These are phyloP conservation scores for Podocnemis expansa DNA, from an alignment of 2,113 vertebrate species.

Conservation along the genomic window DNA sequence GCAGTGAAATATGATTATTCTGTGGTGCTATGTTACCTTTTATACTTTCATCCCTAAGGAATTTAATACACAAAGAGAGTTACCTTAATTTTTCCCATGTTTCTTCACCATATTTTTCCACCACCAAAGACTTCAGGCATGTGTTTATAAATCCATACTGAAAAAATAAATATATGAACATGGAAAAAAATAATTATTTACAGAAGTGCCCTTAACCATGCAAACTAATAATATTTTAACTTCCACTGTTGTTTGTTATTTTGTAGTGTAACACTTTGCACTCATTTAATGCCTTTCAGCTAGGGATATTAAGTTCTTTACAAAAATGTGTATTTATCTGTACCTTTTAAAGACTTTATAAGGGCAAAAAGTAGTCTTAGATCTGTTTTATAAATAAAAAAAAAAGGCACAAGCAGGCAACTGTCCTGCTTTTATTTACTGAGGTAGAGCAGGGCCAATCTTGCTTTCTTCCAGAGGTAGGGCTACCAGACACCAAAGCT, in stretches of 20 bases:
- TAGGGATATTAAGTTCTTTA: neutral
- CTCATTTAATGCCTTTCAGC: fast-evolving
- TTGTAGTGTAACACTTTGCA: neutral
- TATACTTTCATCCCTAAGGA: neutral
- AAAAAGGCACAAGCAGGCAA: fast-evolving
- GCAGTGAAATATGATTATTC: neutral
- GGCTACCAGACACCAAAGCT: too few relatives aligned
- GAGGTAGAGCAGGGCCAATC: too few relatives aligned
- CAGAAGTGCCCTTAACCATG: fast-evolving
- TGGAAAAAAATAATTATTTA: neutral
- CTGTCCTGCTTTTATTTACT: too few relatives aligned
- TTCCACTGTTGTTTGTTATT: too few relatives aligned
- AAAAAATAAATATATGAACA: neutral
- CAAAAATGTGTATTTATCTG: fast-evolving
- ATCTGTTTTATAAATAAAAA: fast-evolving
- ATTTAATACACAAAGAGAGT: too few relatives aligned
- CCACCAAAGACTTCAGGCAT: constrained; percentile 77
- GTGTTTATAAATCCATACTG: constrained; percentile 85
- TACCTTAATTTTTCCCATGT: constrained; percentile 84
- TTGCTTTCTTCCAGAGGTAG: too few relatives aligned
- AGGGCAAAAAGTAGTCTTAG: fast-evolving
- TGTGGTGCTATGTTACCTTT: neutral
- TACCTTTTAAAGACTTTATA: fast-evolving
- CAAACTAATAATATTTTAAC: neutral
- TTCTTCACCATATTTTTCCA: constrained; percentile 82